phyloP scores from a whole-genome alignment of 2,113 vertebrate genomes.

The Erpornis zantholeuca region DNA sequence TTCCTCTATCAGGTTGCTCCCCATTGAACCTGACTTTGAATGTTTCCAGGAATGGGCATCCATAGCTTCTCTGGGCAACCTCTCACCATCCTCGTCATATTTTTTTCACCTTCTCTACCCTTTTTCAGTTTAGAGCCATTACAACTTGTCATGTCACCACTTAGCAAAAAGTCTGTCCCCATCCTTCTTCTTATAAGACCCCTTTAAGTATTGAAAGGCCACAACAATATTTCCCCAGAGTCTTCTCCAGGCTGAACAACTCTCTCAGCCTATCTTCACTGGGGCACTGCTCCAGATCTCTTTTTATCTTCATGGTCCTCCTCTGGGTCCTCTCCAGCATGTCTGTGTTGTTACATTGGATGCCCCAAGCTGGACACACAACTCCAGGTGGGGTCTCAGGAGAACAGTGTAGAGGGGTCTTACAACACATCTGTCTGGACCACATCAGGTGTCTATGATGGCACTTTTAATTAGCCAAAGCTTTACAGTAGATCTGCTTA shows the following conservation, averaged over 20 bases:
- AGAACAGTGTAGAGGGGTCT: neutral
- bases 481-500: neutral
- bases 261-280: neutral
- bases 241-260: neutral
- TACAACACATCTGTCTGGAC: neutral
- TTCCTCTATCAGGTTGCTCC: neutral
- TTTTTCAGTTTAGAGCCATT: neutral
- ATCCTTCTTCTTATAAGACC: neutral
- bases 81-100: fast-evolving
- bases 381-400: neutral
- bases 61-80: neutral
- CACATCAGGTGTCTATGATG: neutral
- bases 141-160: neutral
- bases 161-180: neutral
- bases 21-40: neutral
- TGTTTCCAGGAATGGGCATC: neutral
- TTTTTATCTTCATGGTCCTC: neutral
- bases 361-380: neutral
- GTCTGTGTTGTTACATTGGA: neutral
- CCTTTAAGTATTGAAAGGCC: neutral
- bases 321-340: neutral
- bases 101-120: neutral
- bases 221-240: neutral
- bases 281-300: neutral
- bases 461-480: neutral